Evolutionary conservation across 2,113 vertebrate species (phyloP).

Genomic region (Myrmecobius fasciatus): DNA sequence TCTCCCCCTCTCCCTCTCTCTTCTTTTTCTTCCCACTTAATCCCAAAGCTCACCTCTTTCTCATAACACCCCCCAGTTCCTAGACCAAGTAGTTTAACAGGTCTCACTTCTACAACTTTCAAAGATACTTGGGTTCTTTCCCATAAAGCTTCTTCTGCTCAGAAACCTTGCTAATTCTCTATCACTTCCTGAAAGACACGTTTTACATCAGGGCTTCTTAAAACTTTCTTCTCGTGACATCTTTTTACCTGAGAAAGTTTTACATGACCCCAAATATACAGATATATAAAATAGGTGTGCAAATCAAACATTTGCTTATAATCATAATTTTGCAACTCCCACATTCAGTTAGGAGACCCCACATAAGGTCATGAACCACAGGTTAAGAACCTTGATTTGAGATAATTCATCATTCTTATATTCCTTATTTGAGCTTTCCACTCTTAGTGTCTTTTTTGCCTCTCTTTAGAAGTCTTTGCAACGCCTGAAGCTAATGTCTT

Average conservation of each 20-base stretch:
- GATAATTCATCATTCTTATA: conserved; percentile 60
- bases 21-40: not conserved
- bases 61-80: not conserved
- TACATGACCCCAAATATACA: too few relatives aligned
- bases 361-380: too few relatives aligned
- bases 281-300: too few relatives aligned
- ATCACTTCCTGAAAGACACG: conserved; percentile 57
- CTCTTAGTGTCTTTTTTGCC: not conserved
- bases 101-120: not conserved
- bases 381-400: not conserved
- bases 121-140: not conserved
- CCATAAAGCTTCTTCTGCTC: not conserved
- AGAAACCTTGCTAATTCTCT: not conserved
- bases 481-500: not conserved
- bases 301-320: too few relatives aligned
- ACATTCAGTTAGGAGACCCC: too few relatives aligned
- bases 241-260: too few relatives aligned
- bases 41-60: not conserved
- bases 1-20: not conserved
- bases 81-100: not conserved
- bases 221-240: too few relatives aligned
- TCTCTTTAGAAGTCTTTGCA: conserved; percentile 29
- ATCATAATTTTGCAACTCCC: too few relatives aligned
- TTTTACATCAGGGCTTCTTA: conserved; percentile 24
- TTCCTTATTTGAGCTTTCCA: not conserved